Evolutionary conservation across 1,140 invertebrate species (phyloP).

Genomic region (Ceratosolen solmsi): DNA sequence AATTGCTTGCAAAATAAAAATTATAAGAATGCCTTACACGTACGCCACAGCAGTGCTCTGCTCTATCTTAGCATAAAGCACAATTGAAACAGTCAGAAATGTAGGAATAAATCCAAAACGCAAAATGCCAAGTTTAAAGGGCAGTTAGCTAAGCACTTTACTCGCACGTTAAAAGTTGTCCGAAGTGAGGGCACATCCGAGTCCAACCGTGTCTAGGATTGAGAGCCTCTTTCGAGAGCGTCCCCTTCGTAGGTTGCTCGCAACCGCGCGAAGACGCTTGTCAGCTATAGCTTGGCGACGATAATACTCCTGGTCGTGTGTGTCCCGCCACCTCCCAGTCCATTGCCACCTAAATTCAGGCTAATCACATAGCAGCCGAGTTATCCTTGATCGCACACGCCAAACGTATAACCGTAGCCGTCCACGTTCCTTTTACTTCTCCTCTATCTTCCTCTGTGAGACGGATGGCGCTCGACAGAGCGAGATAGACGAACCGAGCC

Average conservation of each 20-base stretch:
- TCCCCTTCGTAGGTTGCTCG: neutral
- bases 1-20: neutral
- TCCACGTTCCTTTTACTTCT: conserved; percentile 18
- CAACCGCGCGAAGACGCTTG: neutral
- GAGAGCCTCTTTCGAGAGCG: neutral
- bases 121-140: neutral
- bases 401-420: conserved; percentile 4
- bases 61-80: neutral
- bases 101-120: neutral
- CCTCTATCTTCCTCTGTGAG: neutral
- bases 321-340: neutral
- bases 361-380: neutral
- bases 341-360: conserved; percentile 6
- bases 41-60: neutral
- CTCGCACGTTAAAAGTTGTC: neutral
- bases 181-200: neutral
- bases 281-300: neutral
- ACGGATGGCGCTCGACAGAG: neutral
- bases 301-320: neutral
- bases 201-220: neutral
- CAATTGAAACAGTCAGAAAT: neutral
- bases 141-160: neutral
- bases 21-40: neutral
- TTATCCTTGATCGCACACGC: neutral
- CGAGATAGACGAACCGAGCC: neutral